Conservation (phyloP, 2,888 invertebrate species). For the Carabus problematicus region DNA sequence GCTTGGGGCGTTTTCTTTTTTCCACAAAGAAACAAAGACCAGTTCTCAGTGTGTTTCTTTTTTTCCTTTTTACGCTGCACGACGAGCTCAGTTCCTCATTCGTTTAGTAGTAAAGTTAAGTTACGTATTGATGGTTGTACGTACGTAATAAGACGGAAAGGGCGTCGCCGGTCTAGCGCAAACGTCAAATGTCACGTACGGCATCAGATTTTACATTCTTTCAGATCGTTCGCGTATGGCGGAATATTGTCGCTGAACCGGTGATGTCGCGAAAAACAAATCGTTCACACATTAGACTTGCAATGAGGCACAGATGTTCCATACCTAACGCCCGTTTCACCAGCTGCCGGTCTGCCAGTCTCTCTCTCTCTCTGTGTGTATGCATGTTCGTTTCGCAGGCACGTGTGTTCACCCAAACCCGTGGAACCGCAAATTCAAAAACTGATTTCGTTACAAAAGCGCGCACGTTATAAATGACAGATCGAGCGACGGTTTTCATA, state of each 20-base stretch:
- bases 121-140: not conserved
- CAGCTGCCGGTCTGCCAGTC: not conserved
- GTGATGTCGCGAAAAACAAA: conserved; percentile 26
- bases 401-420: not conserved
- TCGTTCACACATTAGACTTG: conserved; percentile 40
- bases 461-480: conserved; percentile 19
- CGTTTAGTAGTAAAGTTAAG: too few relatives aligned
- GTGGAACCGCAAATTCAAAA: conserved; percentile 6
- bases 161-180: not conserved
- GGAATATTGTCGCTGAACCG: not conserved
- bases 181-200: conserved; percentile 25
- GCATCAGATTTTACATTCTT: conserved; percentile 32
- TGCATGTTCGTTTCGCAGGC: not conserved
- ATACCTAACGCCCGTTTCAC: not conserved
- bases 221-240: conserved; percentile 20
- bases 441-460: not conserved
- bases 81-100: too few relatives aligned
- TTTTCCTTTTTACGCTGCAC: too few relatives aligned
- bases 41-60: too few relatives aligned
- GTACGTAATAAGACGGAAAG: conserved; percentile 7
- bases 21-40: too few relatives aligned
- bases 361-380: not conserved
- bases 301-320: conserved; percentile 39
- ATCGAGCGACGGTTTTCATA: conserved; percentile 23
- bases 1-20: too few relatives aligned